These are phyloP conservation scores for Intellagama lesueurii DNA, from an alignment of 2,797 vertebrate genomes.

Conservation along the genomic window DNA sequence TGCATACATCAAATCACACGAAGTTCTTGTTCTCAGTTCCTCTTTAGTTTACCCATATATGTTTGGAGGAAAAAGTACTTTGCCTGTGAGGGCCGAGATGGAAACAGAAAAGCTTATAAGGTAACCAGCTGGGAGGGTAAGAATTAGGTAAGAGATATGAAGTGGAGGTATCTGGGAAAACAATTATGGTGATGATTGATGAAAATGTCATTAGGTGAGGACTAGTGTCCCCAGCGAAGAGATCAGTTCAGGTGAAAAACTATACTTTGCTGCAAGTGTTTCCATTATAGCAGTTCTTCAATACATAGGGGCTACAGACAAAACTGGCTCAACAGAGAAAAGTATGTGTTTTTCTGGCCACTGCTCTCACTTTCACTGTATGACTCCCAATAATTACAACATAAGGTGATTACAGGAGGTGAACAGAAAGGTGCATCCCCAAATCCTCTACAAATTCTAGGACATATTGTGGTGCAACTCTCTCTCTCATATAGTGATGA, in stretches of 20 bases:
- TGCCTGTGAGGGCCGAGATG: neutral
- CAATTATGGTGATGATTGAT: neutral
- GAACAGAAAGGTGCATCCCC: neutral
- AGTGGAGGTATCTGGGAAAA: neutral
- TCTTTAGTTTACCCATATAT: neutral
- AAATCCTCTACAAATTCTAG: neutral
- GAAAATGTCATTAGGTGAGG: neutral
- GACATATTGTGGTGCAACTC: neutral
- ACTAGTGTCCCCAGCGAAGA: neutral
- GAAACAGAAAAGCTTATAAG: neutral
- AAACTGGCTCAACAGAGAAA: neutral
- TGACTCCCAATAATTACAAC: neutral
- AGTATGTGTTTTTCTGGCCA: neutral
- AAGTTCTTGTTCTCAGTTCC: neutral
- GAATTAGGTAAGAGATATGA: neutral
- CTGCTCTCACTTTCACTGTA: neutral
- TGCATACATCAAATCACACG: neutral
- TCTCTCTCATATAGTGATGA: neutral
- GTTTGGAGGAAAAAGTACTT: neutral
- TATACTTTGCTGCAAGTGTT: neutral
- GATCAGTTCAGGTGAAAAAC: neutral
- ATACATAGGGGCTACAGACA: neutral
- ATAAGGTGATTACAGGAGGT: neutral
- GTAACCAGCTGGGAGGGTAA: neutral
- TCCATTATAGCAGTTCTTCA: neutral